Conservation (phyloP, 2,888 invertebrate genomes). For the Celastrina argiolus region DNA sequence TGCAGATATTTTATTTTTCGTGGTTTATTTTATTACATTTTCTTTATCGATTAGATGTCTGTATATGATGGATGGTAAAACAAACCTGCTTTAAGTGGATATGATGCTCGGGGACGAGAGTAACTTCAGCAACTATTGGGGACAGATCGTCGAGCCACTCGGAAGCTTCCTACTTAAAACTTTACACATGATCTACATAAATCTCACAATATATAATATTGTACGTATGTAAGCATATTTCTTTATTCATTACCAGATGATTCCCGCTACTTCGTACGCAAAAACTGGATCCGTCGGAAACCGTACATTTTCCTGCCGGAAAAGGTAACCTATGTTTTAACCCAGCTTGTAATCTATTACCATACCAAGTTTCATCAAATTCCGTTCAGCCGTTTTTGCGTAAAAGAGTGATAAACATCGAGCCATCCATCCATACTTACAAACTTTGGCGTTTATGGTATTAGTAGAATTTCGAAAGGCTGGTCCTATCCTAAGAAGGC, state of each 20-base stretch:
- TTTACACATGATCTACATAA: constrained; percentile 46
- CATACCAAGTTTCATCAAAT: too few relatives aligned
- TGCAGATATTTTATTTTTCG: constrained; percentile 27
- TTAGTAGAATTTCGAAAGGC: too few relatives aligned
- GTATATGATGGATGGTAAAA: not conserved
- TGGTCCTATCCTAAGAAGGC: too few relatives aligned
- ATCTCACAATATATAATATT: constrained; percentile 49
- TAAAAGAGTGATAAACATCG: too few relatives aligned
- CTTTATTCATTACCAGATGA: not conserved
- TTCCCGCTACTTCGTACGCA: too few relatives aligned
- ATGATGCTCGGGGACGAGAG: not conserved
- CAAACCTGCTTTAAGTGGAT: not conserved
- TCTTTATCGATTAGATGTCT: not conserved
- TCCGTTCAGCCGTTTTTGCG: too few relatives aligned
- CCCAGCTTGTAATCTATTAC: too few relatives aligned
- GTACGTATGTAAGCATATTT: constrained; percentile 39
- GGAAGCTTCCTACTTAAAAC: constrained; percentile 12
- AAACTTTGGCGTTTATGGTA: too few relatives aligned
- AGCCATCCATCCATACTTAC: too few relatives aligned
- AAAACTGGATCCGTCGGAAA: too few relatives aligned
- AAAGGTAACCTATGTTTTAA: too few relatives aligned
- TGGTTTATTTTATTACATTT: constrained; percentile 44
- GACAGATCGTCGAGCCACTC: not conserved
- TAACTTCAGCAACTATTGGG: not conserved
- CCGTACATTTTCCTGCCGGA: too few relatives aligned